Evolutionary conservation across 2,888 invertebrate species (phyloP).

Genomic region (Orchesella flavescens): DNA sequence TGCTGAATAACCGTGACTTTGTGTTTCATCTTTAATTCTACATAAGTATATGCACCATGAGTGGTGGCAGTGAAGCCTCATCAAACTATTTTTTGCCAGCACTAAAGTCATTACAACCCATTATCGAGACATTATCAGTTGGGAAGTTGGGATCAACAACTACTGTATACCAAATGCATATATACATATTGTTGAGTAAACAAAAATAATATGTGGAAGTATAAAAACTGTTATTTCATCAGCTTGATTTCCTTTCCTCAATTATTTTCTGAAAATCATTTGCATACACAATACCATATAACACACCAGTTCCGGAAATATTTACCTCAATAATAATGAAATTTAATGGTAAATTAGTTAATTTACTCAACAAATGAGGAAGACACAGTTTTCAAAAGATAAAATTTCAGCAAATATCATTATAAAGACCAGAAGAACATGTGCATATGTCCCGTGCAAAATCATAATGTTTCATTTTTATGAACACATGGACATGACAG

Average conservation of each 20-base stretch:
- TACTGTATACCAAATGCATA: no score
- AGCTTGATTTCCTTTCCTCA: not conserved
- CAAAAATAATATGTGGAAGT: no score
- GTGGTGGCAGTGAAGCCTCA: not conserved
- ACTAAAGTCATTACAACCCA: no score
- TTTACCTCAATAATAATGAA: not conserved
- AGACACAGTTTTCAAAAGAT: not conserved
- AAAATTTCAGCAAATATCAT: not conserved
- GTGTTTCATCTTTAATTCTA: not conserved
- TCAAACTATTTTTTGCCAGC: not conserved
- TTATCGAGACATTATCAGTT: no score
- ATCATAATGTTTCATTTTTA: no score
- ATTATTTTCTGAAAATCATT: not conserved
- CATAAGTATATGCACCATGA: not conserved
- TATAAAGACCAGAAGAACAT: no score
- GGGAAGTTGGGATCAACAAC: no score
- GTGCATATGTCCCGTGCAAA: no score
- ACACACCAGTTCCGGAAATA: constrained; percentile 17
- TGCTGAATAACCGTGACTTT: constrained; percentile 57
- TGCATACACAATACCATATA: not conserved
- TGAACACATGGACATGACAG: not conserved
- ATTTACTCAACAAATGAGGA: not conserved
- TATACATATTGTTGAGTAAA: no score
- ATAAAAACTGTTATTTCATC: constrained; percentile 1
- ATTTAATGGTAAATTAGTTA: not conserved